Percentiles rank a stretch among this genome's conserved stretches.
Conservation (phyloP, 2,113 vertebrate species). For the Struthidea cinerea region DNA sequence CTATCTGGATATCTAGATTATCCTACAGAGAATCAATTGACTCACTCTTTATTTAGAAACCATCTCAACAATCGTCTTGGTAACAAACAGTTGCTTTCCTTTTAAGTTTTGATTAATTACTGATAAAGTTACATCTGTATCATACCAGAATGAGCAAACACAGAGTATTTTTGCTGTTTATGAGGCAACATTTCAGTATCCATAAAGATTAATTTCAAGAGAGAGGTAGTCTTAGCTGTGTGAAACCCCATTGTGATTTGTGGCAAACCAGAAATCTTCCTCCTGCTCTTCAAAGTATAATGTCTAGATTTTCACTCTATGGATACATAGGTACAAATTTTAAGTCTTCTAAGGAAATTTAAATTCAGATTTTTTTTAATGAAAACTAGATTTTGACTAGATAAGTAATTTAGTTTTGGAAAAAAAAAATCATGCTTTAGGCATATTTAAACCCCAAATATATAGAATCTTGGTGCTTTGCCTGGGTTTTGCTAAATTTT, state of each 20-base stretch:
- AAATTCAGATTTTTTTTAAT: background rate
- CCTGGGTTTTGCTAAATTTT: background rate
- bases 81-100: background rate
- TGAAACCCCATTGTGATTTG: background rate
- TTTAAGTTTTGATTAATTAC: background rate
- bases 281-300: background rate
- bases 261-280: background rate
- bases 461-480: background rate
- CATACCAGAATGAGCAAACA: background rate
- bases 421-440: background rate
- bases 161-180: background rate
- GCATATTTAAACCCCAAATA: background rate
- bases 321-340: background rate
- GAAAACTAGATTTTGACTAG: background rate
- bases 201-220: background rate
- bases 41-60: background rate
- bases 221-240: background rate
- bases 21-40: background rate
- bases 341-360: background rate
- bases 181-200: background rate
- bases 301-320: background rate
- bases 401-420: background rate
- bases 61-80: background rate
- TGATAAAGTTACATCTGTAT: background rate
- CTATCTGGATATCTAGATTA: background rate